Evolutionary conservation across 35 echinoderm and acorn worm species (phyloP), one percentile per base, ranked within the genome.

Genomic region (Stichopus chloronotus): DNA sequence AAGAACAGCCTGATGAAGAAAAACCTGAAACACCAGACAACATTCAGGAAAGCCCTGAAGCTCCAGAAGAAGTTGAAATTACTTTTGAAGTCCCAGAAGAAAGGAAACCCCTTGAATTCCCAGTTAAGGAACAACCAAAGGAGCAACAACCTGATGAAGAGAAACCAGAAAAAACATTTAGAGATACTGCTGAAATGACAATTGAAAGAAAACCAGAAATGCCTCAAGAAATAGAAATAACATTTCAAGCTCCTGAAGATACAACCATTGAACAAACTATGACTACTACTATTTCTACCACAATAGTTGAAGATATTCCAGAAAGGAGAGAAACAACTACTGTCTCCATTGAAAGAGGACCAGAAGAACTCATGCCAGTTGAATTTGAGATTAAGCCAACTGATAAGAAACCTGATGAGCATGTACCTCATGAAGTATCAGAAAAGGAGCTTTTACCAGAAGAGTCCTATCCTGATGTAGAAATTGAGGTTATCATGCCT

Each of bases 41-140:
- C 25, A 84, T 84, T 84, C 11, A 55, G n/a, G 81, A 84, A 84
- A 55, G 56, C 11, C 53, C 81, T 9, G 81, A 84, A 17, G 20
- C 6, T 30, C 65, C 87, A 53, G 6, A 88, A 25, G 87, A 88
- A 69, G 17, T 58, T 88, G 9, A 59, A 12, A 17, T 58, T 69
- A 69, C 83, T 2, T 52, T 82, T 65, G 81, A 96, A 72, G 80
- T 93, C 53, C 92, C 94, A 63, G 90, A 92, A 87, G 83, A 87
- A 58, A 68, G 76, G 13, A 19, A 81, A 7, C 81, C 81, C 9
- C 65, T 30, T 6, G 57, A 86, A 20, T 30, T 24, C 0, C 83
- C 60, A 25, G 58, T 80, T 25, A 43, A 91, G 59, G 94, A 95
- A 74, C 85, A 85, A 54, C 89, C 20, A 11, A 12, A 30, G 0